Percentiles rank a stretch among this genome's conserved stretches.
Evolutionary conservation across 2,113 vertebrate genomes (phyloP).

Genomic region (Paralichthys olivaceus): DNA sequence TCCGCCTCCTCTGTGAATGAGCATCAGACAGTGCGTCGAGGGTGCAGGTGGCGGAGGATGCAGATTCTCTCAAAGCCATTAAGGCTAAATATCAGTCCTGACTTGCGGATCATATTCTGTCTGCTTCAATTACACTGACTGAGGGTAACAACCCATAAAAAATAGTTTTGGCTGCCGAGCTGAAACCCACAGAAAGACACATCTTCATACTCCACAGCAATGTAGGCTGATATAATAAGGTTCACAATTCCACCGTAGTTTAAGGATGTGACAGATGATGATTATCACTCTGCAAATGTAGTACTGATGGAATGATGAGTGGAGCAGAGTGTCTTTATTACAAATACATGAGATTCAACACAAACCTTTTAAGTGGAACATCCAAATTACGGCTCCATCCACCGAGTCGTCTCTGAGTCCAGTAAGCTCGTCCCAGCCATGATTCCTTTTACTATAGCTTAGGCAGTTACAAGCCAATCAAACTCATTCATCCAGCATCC

Average conservation of each 20-base stretch:
- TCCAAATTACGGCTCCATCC: constrained; percentile 9
- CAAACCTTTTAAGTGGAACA: constrained; percentile 22
- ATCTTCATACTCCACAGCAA: constrained; percentile 1
- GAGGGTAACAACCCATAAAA: constrained; percentile 47
- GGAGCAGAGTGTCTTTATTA: neutral
- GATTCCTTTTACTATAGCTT: constrained; percentile 25
- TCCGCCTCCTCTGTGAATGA: constrained; percentile 1
- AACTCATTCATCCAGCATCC: constrained; percentile 32
- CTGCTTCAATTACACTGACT: constrained; percentile 72
- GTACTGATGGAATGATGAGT: neutral
- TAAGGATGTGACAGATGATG: neutral
- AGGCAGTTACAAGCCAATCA: constrained; percentile 23
- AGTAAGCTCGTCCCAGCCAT: neutral
- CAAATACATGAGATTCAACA: constrained; percentile 9
- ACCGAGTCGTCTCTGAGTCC: neutral
- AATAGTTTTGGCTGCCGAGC: constrained; percentile 16
- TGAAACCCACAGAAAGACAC: constrained; percentile 27
- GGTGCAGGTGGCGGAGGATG: constrained; percentile 57
- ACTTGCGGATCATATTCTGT: constrained; percentile 70
- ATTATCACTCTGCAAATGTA: neutral
- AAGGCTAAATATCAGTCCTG: constrained; percentile 74
- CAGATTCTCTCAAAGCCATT: constrained; percentile 77
- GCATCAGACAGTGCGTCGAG: constrained; percentile 8
- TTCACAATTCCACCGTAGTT: neutral
- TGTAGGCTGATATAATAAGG: constrained; percentile 2